phyloP scores from a whole-genome alignment of 2,113 vertebrate genomes.

The Stigmatopora argus region DNA sequence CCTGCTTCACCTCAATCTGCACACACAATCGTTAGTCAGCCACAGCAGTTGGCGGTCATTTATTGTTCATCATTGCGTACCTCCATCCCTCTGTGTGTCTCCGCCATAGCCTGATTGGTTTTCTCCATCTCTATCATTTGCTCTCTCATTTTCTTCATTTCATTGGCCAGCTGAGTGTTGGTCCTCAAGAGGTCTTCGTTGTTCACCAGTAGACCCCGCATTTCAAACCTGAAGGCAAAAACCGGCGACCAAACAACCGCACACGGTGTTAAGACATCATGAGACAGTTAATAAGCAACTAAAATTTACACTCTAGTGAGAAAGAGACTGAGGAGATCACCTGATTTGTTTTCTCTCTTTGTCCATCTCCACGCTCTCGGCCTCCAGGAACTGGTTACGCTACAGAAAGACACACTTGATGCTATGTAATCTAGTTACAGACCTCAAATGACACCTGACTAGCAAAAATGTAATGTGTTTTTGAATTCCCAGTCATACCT shows the following conservation, averaged over 20 bases:
- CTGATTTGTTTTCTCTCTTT: slow-evolving; percentile 75
- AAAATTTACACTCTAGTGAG: not conserved
- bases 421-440: not conserved
- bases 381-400: slow-evolving; percentile 76
- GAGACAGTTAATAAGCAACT: too few relatives aligned
- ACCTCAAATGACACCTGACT: not conserved
- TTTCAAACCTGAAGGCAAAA: slow-evolving; percentile 61
- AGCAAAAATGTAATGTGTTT: not conserved
- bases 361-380: slow-evolving; percentile 72
- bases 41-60: not conserved
- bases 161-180: slow-evolving; percentile 65
- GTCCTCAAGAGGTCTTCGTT: slow-evolving; percentile 71
- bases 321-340: slow-evolving; percentile 13
- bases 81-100: slow-evolving; percentile 62
- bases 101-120: slow-evolving; percentile 49
- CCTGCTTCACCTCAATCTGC: slow-evolving; percentile 68
- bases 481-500: slow-evolving; percentile 31
- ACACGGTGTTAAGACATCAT: too few relatives aligned
- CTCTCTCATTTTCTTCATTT: slow-evolving; percentile 65
- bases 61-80: slow-evolving; percentile 26
- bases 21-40: not conserved
- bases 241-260: too few relatives aligned
- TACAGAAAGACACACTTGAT: slow-evolving; percentile 31
- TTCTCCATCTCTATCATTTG: slow-evolving; percentile 63
- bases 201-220: slow-evolving; percentile 70